These are phyloP conservation scores for Pandemis heparana DNA, from an alignment of 2,888 invertebrate species.

Conservation along the genomic window DNA sequence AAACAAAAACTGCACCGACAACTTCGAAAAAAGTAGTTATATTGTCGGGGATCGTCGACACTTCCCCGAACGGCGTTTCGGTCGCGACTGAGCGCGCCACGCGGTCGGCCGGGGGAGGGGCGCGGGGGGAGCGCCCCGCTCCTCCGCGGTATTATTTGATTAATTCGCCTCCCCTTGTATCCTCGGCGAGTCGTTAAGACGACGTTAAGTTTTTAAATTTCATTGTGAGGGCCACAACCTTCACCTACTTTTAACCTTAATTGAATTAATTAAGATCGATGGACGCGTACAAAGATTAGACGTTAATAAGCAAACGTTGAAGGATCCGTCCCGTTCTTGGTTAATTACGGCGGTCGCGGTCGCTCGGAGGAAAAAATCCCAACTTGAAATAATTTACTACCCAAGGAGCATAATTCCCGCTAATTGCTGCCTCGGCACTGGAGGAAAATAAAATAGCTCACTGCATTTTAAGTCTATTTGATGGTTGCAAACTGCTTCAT, in stretches of 20 bases:
- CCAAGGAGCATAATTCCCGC: constrained; percentile 76
- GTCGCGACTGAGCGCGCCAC: constrained; percentile 84
- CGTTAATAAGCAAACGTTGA: constrained; percentile 80
- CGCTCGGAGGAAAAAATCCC: constrained; percentile 70
- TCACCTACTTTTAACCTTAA: constrained; percentile 83
- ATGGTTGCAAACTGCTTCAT: constrained; percentile 37
- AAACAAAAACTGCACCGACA: constrained; percentile 80
- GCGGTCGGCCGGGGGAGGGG: constrained; percentile 62
- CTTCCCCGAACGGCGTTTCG: constrained; percentile 79
- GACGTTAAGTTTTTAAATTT: constrained; percentile 84
- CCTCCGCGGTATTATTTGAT: constrained; percentile 85
- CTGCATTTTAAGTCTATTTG: constrained; percentile 44
- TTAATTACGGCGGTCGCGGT: constrained; percentile 75
- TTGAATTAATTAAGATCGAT: constrained; percentile 82
- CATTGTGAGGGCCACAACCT: constrained; percentile 81
- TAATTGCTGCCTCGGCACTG: constrained; percentile 63
- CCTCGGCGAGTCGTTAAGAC: constrained; percentile 83
- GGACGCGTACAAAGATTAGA: constrained; percentile 78
- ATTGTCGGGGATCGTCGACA: constrained; percentile 75
- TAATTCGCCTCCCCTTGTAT: constrained; percentile 86
- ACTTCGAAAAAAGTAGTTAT: constrained; percentile 84
- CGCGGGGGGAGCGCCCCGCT: constrained; percentile 62
- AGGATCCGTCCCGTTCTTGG: constrained; percentile 76
- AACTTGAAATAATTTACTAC: constrained; percentile 80
- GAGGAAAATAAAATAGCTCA: constrained; percentile 70